Evolutionary conservation across 2,888 invertebrate genomes (phyloP), one percentile per base, ranked within the genome.

Genomic region (Drosophila meridionalis): DNA sequence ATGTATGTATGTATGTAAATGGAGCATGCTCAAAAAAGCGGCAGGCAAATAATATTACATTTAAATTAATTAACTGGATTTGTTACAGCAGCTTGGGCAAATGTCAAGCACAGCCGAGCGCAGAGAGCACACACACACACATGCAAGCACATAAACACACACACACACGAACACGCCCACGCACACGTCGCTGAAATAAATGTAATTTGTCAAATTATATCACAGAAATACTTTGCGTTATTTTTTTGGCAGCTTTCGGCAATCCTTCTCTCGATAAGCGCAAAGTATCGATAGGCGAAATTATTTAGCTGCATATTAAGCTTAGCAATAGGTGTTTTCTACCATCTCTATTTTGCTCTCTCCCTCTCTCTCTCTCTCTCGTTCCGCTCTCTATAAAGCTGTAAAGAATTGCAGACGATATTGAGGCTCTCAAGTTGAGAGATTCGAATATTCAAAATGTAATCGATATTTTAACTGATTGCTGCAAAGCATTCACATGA

Each of bases 61-160:
- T 74, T 60, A 61, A 69, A 67, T 78, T 71, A 78, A 82, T 81
- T 74, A 81, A 78, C 74, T 56, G 68, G 75, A 82, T 80, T 78
- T 80, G 74, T 68, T 69, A 53, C 57, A 45, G 28, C 67, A 56
- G 67, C 34, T 48, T 38, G 60, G 3, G 66, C 30, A 64, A 62
- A 42, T 57, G 45, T 45, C 36, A 20, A 32, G 50, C 50, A 12
- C 28, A 60, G 30, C 4, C 34, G 14, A 12, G 47, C 42, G 8
- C 42, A 40, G 26, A n/a, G 38, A 20, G 20, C 4, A 7, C 30
- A 38, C 12, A 30, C 36, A 53, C 36, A 36, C 36, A 11, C 26
- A 36, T 3, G 4, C n/a, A 34, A 4, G 20, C 20, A n/a, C 11
- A 36, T 1, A 12, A 14, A 12, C 12, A 53, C 20, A 26, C 12